Evolutionary conservation across 1,140 invertebrate genomes (phyloP).

Genomic region (Myzus persicae): DNA sequence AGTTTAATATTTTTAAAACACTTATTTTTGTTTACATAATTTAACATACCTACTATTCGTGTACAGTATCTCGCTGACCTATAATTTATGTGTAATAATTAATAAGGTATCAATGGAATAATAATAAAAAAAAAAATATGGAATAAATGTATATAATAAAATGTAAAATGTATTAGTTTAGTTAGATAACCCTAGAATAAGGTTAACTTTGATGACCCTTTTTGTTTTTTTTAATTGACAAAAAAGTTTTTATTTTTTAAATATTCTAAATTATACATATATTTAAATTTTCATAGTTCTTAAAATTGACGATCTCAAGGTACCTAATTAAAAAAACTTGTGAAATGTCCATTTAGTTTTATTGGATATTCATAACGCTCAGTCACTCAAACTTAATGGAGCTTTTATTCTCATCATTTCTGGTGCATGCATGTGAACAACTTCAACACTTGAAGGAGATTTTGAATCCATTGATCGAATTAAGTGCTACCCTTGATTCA

Average conservation of each 20-base stretch:
- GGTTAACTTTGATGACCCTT: neutral
- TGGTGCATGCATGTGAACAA: constrained; percentile 84
- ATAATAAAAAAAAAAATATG: neutral
- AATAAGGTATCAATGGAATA: neutral
- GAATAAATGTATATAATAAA: too few relatives aligned
- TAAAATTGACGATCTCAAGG: neutral
- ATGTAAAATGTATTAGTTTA: too few relatives aligned
- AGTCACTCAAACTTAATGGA: constrained; percentile 76
- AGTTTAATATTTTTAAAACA: neutral
- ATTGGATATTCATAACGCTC: constrained; percentile 78
- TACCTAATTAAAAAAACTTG: neutral
- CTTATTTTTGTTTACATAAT: neutral
- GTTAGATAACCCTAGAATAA: neutral
- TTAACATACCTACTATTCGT: too few relatives aligned
- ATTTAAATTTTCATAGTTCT: neutral
- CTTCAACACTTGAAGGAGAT: constrained; percentile 83
- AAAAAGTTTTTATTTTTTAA: neutral
- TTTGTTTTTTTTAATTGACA: neutral
- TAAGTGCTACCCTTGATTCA: constrained; percentile 80
- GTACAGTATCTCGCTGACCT: neutral
- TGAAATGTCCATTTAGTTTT: constrained; percentile 67
- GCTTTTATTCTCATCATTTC: constrained; percentile 81
- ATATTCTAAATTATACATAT: neutral
- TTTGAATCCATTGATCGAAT: constrained; percentile 83
- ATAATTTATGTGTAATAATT: neutral